A percentile compares a stretch with the other conserved stretches of the same genome.
These are phyloP conservation scores for Oxyura jamaicensis DNA, from an alignment of 2,113 vertebrate species.

Conservation along the genomic window DNA sequence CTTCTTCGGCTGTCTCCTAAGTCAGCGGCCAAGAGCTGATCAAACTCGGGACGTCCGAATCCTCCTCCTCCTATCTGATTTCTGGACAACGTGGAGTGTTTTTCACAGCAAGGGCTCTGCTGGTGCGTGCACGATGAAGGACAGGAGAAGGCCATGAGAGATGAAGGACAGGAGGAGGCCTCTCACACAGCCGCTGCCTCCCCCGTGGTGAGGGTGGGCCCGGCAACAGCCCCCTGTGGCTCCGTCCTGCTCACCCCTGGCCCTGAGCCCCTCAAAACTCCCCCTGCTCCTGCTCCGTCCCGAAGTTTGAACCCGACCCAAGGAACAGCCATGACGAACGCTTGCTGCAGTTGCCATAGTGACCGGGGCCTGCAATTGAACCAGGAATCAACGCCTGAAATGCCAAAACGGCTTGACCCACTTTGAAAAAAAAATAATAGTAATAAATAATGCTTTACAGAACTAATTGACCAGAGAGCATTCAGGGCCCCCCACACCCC, in stretches of 20 bases:
- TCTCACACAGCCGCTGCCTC: not conserved
- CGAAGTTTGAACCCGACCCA: constrained; percentile 73
- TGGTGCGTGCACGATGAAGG: fast-evolving
- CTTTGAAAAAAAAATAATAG: constrained; percentile 68
- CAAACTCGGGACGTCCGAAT: not conserved
- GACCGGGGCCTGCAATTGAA: constrained; percentile 70
- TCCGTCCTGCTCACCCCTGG: not conserved
- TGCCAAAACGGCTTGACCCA: constrained; percentile 81
- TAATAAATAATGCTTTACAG: constrained; percentile 55
- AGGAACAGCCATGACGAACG: constrained; percentile 77
- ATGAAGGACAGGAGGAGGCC: fast-evolving
- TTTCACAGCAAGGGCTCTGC: fast-evolving
- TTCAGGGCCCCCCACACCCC: not conserved
- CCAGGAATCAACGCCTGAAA: constrained; percentile 71
- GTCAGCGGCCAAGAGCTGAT: not conserved
- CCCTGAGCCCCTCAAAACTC: not conserved
- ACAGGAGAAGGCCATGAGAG: fast-evolving
- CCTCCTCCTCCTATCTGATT: fast-evolving
- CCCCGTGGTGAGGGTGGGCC: not conserved
- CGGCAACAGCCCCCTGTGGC: not conserved
- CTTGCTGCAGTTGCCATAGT: constrained; percentile 77
- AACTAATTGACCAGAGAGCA: not conserved
- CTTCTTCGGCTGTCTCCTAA: not conserved
- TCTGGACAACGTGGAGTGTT: not conserved
- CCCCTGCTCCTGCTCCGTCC: constrained; percentile 41